Percentiles rank a stretch among this genome's conserved stretches.
phyloP scores from a whole-genome alignment of 2,113 vertebrate species.

The Erinaceus europaeus region DNA sequence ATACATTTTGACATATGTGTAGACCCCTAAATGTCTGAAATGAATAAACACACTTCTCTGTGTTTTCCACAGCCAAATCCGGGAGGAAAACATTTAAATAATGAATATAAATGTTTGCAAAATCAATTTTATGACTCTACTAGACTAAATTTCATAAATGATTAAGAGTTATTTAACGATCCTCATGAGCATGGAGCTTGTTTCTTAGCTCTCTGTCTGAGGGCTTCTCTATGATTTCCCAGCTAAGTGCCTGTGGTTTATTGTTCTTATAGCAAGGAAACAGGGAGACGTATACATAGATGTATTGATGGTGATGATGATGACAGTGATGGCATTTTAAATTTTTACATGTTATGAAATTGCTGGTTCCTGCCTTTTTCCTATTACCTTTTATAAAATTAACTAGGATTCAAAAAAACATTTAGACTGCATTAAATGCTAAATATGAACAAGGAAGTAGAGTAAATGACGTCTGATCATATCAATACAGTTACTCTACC shows the following conservation, averaged over 20 bases:
- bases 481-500: background rate
- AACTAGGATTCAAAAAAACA: background rate
- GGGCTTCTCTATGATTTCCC: background rate
- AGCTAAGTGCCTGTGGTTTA: background rate
- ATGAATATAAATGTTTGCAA: conserved; percentile 59
- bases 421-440: background rate
- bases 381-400: background rate
- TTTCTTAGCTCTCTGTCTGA: background rate
- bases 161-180: conserved; percentile 27
- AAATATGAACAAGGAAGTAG: background rate
- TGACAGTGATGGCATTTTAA: background rate
- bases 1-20: conserved; percentile 32
- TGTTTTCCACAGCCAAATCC: conserved; percentile 21
- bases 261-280: background rate
- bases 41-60: conserved; percentile 43
- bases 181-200: conserved; percentile 3
- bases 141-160: conserved; percentile 59
- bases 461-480: background rate
- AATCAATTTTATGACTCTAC: conserved; percentile 58
- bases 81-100: conserved; percentile 41
- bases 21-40: conserved; percentile 44
- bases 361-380: conserved; percentile 6
- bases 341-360: conserved; percentile 32
- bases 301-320: background rate
- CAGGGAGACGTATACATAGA: background rate